A percentile compares a stretch with the other conserved stretches of the same genome.
These are phyloP conservation scores for Elysia crispata DNA, from an alignment of 2,888 invertebrate species.

Conservation along the genomic window DNA sequence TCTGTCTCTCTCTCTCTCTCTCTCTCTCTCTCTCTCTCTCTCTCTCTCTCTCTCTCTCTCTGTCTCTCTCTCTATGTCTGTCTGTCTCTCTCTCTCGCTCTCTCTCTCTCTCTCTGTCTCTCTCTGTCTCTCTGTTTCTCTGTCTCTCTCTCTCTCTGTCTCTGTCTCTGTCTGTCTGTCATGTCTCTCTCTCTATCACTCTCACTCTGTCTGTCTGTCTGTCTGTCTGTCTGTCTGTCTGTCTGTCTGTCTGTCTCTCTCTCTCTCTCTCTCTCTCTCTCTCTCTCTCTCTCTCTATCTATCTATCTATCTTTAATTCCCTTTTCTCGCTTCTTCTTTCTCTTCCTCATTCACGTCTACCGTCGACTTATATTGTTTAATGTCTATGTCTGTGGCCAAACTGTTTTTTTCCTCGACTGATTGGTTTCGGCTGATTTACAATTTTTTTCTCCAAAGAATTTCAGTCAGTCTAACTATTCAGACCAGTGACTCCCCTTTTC, in stretches of 20 bases:
- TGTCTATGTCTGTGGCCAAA: too few relatives aligned
- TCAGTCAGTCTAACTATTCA: too few relatives aligned
- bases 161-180: too few relatives aligned
- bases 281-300: conserved; percentile 6
- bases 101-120: conserved; percentile 23
- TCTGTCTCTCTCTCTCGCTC: conserved; percentile 31
- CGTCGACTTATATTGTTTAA: too few relatives aligned
- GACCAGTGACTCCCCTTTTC: too few relatives aligned
- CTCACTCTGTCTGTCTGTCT: conserved; percentile 19
- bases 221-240: conserved; percentile 15
- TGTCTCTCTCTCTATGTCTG: conserved; percentile 13
- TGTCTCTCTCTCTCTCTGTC: background rate
- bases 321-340: too few relatives aligned
- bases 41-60: conserved; percentile 16
- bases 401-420: too few relatives aligned
- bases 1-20: background rate
- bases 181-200: background rate
- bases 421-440: too few relatives aligned
- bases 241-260: conserved; percentile 17
- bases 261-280: conserved; percentile 32
- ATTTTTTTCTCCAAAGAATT: too few relatives aligned
- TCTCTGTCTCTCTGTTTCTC: background rate
- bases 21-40: background rate
- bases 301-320: background rate
- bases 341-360: too few relatives aligned